A percentile compares a stretch with the other conserved stretches of the same genome.
These are phyloP conservation scores for Lates japonicus DNA, from an alignment of 2,797 vertebrate genomes.

Conservation along the genomic window DNA sequence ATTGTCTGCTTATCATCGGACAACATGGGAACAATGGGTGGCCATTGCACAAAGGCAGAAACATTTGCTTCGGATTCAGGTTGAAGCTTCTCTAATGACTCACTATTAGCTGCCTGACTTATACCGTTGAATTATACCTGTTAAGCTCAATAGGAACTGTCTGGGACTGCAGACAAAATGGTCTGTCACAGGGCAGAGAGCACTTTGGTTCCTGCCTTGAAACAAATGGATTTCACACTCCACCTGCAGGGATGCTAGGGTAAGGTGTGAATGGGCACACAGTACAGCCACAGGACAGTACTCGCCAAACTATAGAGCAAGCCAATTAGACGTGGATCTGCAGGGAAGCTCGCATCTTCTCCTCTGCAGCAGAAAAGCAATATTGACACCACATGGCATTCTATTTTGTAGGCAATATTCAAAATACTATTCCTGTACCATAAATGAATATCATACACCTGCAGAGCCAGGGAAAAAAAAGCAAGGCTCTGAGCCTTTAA, in stretches of 20 bases:
- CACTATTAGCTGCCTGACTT: slow-evolving; percentile 75
- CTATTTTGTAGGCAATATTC: slow-evolving; percentile 64
- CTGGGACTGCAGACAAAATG: slow-evolving; percentile 69
- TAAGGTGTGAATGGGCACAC: slow-evolving; percentile 80
- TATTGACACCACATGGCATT: slow-evolving; percentile 56
- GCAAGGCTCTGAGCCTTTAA: slow-evolving; percentile 41
- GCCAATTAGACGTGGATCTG: slow-evolving; percentile 75
- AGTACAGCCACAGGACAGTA: slow-evolving; percentile 74
- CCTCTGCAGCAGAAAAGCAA: slow-evolving; percentile 51
- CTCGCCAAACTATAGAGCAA: slow-evolving; percentile 59
- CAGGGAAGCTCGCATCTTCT: slow-evolving; percentile 56
- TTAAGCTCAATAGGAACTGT: slow-evolving; percentile 77
- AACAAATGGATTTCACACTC: slow-evolving; percentile 84
- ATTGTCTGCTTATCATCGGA: slow-evolving; percentile 82
- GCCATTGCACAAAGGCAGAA: slow-evolving; percentile 59
- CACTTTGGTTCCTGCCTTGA: slow-evolving; percentile 75
- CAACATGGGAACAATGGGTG: slow-evolving; percentile 76
- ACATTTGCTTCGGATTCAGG: slow-evolving; percentile 61
- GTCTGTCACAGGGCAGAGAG: slow-evolving; percentile 68
- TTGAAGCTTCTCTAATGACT: slow-evolving; percentile 75
- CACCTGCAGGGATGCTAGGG: slow-evolving; percentile 72
- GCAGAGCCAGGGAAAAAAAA: slow-evolving; percentile 21
- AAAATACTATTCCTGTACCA: slow-evolving; percentile 60
- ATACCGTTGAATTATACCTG: slow-evolving; percentile 72
- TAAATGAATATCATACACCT: slow-evolving; percentile 36